A percentile compares a stretch with the other conserved stretches of the same genome.
These are phyloP conservation scores for Neodon shergylaensis DNA, from an alignment of 2,113 vertebrate genomes.

Conservation along the genomic window DNA sequence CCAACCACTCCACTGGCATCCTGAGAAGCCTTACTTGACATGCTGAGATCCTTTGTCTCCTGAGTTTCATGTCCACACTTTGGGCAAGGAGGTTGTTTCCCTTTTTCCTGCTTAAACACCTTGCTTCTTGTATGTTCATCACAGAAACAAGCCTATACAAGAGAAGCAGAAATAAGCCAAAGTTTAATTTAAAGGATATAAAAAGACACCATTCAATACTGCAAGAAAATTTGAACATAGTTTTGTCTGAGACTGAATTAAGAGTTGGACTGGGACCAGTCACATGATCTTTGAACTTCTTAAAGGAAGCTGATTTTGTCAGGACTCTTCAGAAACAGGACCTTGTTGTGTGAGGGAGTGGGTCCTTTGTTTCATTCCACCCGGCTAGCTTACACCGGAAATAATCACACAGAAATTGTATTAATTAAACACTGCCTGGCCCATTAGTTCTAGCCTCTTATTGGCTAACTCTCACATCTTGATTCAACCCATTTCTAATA, in stretches of 20 bases:
- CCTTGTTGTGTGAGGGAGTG: too few species aligned
- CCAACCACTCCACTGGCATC: neutral
- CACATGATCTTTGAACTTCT: neutral
- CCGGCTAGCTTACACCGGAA: too few species aligned
- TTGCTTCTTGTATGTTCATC: constrained; percentile 97
- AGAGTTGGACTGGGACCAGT: neutral
- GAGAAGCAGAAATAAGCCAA: constrained; percentile 33
- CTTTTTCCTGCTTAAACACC: constrained; percentile 98
- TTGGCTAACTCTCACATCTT: too few species aligned
- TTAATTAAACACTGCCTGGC: too few species aligned
- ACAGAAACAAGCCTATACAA: constrained; percentile 94
- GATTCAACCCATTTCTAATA: too few species aligned
- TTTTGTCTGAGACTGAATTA: neutral
- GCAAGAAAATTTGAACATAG: neutral
- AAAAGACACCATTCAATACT: neutral
- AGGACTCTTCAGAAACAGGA: neutral
- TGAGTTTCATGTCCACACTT: constrained; percentile 99
- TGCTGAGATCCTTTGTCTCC: constrained; percentile 98
- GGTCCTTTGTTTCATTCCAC: too few species aligned
- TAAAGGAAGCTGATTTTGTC: neutral
- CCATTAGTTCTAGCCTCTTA: too few species aligned
- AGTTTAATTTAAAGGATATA: neutral
- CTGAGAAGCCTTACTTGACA: constrained; percentile 94
- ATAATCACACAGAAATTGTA: too few species aligned
- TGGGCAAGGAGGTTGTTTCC: constrained; percentile 95